A percentile compares a stretch with the other conserved stretches of the same genome.
phyloP scores from a whole-genome alignment of 2,113 vertebrate genomes.

The Acrocephalus kingi region DNA sequence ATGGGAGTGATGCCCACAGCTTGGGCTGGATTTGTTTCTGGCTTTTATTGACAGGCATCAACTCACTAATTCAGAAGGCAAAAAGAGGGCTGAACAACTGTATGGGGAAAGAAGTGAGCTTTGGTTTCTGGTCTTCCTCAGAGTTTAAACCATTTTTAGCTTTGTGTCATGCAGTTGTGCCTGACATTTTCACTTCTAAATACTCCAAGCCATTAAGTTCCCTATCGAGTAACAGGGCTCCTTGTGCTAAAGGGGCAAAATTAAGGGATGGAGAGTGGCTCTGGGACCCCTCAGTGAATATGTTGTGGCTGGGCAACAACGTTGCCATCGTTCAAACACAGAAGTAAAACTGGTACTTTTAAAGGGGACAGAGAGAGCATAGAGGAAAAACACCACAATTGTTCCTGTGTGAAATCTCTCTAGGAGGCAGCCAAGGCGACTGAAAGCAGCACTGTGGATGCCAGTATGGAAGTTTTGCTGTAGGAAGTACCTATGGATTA shows the following conservation, averaged over 20 bases:
- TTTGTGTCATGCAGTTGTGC: background rate
- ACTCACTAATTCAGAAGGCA: background rate
- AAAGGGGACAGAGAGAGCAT: background rate
- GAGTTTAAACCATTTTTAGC: background rate
- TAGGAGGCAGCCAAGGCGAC: background rate
- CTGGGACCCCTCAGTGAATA: background rate
- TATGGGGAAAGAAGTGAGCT: background rate
- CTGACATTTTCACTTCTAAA: background rate
- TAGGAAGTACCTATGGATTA: background rate
- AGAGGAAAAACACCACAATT: background rate
- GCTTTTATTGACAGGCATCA: background rate
- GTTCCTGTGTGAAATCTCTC: background rate
- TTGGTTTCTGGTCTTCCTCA: background rate
- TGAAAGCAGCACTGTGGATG: background rate
- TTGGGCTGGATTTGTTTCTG: background rate
- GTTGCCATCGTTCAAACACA: accelerated
- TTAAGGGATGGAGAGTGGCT: background rate
- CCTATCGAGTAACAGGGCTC: background rate
- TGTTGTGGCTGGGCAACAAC: background rate
- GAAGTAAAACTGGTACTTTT: background rate
- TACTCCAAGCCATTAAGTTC: background rate
- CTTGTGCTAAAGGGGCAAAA: background rate
- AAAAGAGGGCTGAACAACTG: background rate
- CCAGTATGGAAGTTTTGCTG: background rate
- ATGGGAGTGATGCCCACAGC: background rate